phyloP scores from a whole-genome alignment of 1,140 invertebrate species.

The Popillia japonica region DNA sequence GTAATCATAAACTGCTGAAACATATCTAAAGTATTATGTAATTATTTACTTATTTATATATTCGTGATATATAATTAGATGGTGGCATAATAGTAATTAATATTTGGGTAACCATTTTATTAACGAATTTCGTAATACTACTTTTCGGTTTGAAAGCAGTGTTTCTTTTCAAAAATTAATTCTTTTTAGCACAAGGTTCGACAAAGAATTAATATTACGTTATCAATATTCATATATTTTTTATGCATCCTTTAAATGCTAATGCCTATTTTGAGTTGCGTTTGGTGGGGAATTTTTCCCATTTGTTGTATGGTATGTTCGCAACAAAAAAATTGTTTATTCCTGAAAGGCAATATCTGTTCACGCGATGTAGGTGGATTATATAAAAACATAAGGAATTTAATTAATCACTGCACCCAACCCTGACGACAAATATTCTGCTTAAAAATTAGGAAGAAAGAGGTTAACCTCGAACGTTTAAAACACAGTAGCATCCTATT shows the following conservation, averaged over 20 bases:
- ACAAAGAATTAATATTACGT: neutral
- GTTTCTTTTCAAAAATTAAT: neutral
- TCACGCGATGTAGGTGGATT: neutral
- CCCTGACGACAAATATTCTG: neutral
- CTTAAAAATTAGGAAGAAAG: neutral
- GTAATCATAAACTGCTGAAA: too few species aligned
- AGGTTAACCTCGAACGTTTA: constrained; percentile 18
- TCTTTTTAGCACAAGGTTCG: constrained; percentile 12
- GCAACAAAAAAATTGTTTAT: neutral
- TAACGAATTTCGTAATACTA: neutral
- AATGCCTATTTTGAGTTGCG: neutral
- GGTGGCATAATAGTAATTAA: too few species aligned
- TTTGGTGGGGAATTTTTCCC: neutral
- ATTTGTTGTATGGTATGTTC: neutral
- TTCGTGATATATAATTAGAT: too few species aligned
- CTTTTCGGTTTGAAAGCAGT: neutral
- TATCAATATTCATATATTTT: constrained; percentile 25
- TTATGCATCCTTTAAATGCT: neutral
- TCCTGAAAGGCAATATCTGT: neutral
- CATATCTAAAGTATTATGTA: too few species aligned
- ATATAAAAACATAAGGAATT: neutral
- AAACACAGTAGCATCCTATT: constrained; percentile 17
- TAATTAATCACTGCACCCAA: constrained; percentile 17
- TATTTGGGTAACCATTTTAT: too few species aligned
- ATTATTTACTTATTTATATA: too few species aligned